A percentile compares a stretch with the other conserved stretches of the same genome.
Evolutionary conservation across 2,113 vertebrate genomes (phyloP).

Genomic region (Cromileptes altivelis): DNA sequence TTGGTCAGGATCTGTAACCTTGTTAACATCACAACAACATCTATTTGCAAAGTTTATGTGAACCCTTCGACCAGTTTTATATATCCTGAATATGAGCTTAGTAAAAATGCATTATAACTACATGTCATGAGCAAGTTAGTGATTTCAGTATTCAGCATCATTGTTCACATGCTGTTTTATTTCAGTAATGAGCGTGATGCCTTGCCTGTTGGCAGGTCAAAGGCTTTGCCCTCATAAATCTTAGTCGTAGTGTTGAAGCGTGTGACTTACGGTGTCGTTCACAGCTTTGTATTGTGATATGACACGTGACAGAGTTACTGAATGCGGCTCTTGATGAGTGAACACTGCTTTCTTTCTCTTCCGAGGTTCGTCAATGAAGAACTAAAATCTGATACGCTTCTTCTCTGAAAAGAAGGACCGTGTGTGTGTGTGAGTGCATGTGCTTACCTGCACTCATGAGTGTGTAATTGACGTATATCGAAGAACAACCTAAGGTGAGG

Average conservation of each 20-base stretch:
- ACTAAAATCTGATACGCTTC: conserved; percentile 24
- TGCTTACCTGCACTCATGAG: conserved; percentile 4
- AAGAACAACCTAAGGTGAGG: conserved; percentile 32
- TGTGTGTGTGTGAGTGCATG: background rate
- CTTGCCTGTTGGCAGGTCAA: background rate
- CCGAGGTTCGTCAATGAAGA: conserved; percentile 8
- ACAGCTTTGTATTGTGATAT: conserved; percentile 27
- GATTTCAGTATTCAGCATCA: background rate
- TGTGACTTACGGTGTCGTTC: conserved; percentile 13
- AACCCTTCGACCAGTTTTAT: background rate
- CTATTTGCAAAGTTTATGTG: background rate
- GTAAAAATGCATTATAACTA: background rate
- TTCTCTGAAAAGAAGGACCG: background rate
- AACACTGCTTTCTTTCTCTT: conserved; percentile 34
- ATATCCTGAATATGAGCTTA: background rate
- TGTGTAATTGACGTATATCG: conserved; percentile 31
- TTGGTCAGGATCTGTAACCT: background rate
- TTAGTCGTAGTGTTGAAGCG: background rate
- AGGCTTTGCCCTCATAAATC: conserved; percentile 5
- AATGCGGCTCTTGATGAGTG: conserved; percentile 26
- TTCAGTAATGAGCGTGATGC: background rate
- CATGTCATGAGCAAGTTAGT: background rate
- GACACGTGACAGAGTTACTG: conserved; percentile 34
- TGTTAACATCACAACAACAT: background rate
- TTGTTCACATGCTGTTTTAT: background rate